phyloP scores from a whole-genome alignment of 2,888 invertebrate genomes.

The Trichopria drosophilae region DNA sequence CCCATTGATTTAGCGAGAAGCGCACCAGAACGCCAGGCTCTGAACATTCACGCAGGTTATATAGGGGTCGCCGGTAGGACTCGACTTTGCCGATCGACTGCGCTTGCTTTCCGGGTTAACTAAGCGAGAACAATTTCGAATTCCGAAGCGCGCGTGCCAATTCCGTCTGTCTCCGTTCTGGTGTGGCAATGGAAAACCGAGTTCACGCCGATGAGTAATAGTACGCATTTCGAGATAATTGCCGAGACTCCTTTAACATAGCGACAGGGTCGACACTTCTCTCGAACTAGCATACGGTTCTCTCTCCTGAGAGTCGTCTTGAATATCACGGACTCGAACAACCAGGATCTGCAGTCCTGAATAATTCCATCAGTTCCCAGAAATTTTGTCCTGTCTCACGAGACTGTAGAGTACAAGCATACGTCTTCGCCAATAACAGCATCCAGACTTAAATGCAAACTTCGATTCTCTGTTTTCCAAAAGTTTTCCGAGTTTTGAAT shows the following conservation, averaged over 20 bases:
- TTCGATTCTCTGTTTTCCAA: too few species aligned
- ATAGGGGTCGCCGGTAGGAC: neutral
- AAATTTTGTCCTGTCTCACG: too few species aligned
- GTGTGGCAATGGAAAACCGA: constrained; percentile 26
- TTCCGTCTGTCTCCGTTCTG: constrained; percentile 6
- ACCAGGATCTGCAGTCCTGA: too few species aligned
- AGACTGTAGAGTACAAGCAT: too few species aligned
- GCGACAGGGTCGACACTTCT: too few species aligned
- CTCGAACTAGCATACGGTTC: too few species aligned
- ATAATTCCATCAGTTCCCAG: too few species aligned
- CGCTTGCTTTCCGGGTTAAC: constrained; percentile 31
- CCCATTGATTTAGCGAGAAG: constrained; percentile 22
- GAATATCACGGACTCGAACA: too few species aligned
- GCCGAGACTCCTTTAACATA: constrained; percentile 42
- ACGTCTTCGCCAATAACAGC: too few species aligned
- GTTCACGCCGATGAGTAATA: constrained; percentile 42
- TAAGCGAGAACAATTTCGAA: constrained; percentile 36
- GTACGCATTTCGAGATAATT: constrained; percentile 45
- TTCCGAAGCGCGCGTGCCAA: constrained; percentile 24
- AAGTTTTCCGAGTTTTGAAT: too few species aligned
- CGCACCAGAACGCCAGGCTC: constrained; percentile 7
- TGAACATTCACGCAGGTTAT: neutral
- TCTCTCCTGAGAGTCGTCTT: too few species aligned
- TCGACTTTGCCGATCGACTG: constrained; percentile 31
- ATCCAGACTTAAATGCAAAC: too few species aligned